Base-by-base conservation (phyloP, 2,888 invertebrate species). In the Neoascia interrupta region DNA sequence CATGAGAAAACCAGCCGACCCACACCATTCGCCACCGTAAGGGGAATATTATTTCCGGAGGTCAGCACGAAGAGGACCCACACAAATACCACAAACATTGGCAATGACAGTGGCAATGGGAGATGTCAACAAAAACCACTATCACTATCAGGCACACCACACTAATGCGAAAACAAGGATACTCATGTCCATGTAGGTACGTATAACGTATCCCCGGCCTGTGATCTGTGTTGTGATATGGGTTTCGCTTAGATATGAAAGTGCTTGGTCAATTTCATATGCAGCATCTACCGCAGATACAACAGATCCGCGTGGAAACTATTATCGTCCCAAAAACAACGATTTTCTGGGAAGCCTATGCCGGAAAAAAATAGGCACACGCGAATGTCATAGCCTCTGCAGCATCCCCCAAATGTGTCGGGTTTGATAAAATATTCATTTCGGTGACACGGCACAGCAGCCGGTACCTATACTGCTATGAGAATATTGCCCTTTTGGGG, bases 31-130 rank as follows among this genome's bases (percentile, higher is more conserved):
- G 21, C 23, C 21, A 18, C n/a, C 23, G 19, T 28, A 34, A 10
- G 56, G 18, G 53, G 70, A 56, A 75, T 75, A 75, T 70, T 64
- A 72, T 76, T 60, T 76, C 72, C 64, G 58, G 58, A 60, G 64
- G 64, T 76, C 75, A 70, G 69, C 49, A 15, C 19, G 36, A 21
- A 51, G n/a, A 28, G 21, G 31, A n/a, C 43, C 34, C 37, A 60
- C 63, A 58, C 63, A 70, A 41, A 53, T 6, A 68, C 56, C 60
- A 56, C 47, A 68, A 49, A 21, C 66, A 60, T 66, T 79, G 76
- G 49, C 76, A 79, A 66, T 79, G 79, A 73, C 79, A 79, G 49
- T 76, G 76, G 72, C 76, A 72, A 53, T 79, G 73, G 72, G 61
- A 68, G 68, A 73, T 79, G 79, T 66, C 79, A 61, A 39, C 63